Evolutionary conservation across 1,140 invertebrate genomes (phyloP).

Genomic region (Drosophila ohnishii): DNA sequence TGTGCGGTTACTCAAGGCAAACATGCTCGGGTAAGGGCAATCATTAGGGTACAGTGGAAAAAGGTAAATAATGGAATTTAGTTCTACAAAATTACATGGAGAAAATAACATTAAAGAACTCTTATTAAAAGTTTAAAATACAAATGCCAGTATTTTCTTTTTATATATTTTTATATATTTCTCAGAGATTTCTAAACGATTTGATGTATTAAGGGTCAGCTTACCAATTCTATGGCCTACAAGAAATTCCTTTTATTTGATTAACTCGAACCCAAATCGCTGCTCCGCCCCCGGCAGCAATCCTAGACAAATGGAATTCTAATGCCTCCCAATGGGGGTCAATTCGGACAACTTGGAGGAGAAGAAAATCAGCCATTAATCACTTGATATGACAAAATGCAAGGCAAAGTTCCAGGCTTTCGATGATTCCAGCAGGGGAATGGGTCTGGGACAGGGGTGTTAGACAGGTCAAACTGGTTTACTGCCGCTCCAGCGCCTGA

Average conservation of each 20-base stretch:
- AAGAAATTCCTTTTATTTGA: constrained; percentile 27
- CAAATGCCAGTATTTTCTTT: background rate
- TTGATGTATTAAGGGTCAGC: background rate
- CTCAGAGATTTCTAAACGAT: background rate
- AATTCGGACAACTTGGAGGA: constrained; percentile 17
- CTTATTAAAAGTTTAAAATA: background rate
- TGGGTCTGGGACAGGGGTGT: constrained; percentile 14
- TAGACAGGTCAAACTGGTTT: constrained; percentile 64
- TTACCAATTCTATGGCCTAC: background rate
- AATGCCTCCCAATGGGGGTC: constrained; percentile 58
- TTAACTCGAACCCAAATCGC: constrained; percentile 12
- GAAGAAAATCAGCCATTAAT: constrained; percentile 68
- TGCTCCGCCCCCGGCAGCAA: background rate
- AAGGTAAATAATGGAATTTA: background rate
- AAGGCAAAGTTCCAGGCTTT: constrained; percentile 35
- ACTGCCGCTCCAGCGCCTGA: constrained; percentile 43
- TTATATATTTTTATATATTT: background rate
- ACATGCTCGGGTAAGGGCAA: background rate
- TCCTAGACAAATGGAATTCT: constrained; percentile 64
- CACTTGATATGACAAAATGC: constrained; percentile 73
- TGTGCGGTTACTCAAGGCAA: constrained; percentile 24
- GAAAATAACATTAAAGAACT: background rate
- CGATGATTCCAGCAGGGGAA: background rate
- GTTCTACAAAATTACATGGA: background rate
- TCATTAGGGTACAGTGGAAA: background rate